A percentile compares a stretch with the other conserved stretches of the same genome.
Evolutionary conservation across 2,888 invertebrate genomes (phyloP).

Genomic region (Cantharis rufa): DNA sequence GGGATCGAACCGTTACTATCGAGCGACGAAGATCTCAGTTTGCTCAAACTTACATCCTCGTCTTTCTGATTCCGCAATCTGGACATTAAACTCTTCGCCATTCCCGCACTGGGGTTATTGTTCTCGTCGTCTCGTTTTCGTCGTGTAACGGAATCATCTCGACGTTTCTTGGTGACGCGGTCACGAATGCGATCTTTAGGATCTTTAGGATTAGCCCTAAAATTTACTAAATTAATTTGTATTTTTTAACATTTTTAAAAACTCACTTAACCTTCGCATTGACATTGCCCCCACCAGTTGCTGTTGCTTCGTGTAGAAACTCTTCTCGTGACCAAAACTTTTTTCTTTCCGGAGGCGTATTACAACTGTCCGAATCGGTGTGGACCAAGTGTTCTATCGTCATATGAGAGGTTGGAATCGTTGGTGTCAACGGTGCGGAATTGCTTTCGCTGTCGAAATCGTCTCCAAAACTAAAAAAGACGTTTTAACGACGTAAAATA

Average conservation of each 20-base stretch:
- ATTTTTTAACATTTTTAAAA: neutral
- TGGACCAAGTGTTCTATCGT: constrained; percentile 32
- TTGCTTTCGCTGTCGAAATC: constrained; percentile 58
- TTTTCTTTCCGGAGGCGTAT: constrained; percentile 51
- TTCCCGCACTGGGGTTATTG: constrained; percentile 52
- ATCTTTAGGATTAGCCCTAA: constrained; percentile 50
- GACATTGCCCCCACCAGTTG: constrained; percentile 67
- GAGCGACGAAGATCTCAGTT: constrained; percentile 52
- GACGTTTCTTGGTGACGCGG: constrained; percentile 56
- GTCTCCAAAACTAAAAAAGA: constrained; percentile 50
- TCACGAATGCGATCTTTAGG: constrained; percentile 48
- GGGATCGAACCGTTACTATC: constrained; percentile 58
- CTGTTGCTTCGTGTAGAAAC: constrained; percentile 73
- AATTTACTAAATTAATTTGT: neutral
- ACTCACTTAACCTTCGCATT: constrained; percentile 55
- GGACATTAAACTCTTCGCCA: constrained; percentile 62
- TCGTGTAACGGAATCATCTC: constrained; percentile 57
- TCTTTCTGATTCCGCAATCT: constrained; percentile 54
- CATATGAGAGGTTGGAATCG: constrained; percentile 43
- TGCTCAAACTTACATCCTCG: constrained; percentile 45
- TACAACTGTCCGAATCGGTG: constrained; percentile 33
- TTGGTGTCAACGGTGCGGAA: constrained; percentile 53
- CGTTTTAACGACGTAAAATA: neutral
- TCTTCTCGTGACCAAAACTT: constrained; percentile 76
- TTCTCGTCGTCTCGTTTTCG: constrained; percentile 47